Evolutionary conservation across 2,113 vertebrate species (phyloP), one percentile per base, ranked within the genome.

Genomic region (Sapajus apella): DNA sequence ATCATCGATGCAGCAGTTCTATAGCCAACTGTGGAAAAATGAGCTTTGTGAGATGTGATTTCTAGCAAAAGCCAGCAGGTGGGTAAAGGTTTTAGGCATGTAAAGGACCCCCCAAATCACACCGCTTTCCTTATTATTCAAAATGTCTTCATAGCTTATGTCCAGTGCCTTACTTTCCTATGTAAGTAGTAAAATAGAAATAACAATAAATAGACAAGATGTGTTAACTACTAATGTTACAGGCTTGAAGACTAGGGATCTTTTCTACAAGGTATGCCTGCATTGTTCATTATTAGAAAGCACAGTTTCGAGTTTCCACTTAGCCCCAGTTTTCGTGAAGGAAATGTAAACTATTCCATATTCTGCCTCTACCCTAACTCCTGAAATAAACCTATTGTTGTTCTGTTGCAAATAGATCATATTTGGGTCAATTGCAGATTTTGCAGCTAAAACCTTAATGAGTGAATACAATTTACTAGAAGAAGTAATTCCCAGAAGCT

Each of bases 31-130:
- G 47, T 25, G 21, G 21, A 92, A 87, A 81, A 25, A 89, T 18
- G 35, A 37, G 23, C 8, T 91, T 83, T 81, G 30, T 75, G n/a
- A n/a, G 58, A 52, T 82, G 77, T 79, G 61, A 91, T 93, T 96
- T 80, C 43, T 70, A 79, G 27, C 55, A 87, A 82, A 6, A 88
- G 68, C 55, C 56, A 70, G 79, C 37, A 92, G 83, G 27, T 80
- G 37, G 89, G 52, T 79, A 87, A 93, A 91, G 21, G 37, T 80
- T 90, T 72, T 85, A 89, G 58, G 75, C 32, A 61, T 87, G n/a
- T 30, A 83, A 96, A 83, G 30, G 23, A 17, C 20, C 85, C 43
- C 82, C 55, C 73, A 68, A 68, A 58, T 87, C 61, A 89, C 43
- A 81, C 6, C 10, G 9, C 20, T 77, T 92, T 79, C 77, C 23